Base-by-base conservation (phyloP, 2,113 vertebrate genomes). In the Chamaetylas fuelleborni region DNA sequence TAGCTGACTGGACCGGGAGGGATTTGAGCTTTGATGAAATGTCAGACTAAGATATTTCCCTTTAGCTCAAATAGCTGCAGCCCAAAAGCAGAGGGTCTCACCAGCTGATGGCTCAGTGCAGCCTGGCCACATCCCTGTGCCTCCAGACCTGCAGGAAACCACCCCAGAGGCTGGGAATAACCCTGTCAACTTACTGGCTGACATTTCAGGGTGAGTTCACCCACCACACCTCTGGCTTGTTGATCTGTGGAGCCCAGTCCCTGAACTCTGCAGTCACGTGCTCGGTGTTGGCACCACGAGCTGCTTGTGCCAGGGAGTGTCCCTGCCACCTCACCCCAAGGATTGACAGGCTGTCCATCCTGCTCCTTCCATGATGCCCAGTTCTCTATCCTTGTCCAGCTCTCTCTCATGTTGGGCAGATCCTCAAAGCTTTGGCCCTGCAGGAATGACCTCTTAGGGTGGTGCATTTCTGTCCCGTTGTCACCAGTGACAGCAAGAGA, bases 261-360 rank as follows among this genome's bases (percentile, higher is more conserved):
- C 19, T 12, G 18, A 84, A 40, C 50, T 50, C n/a, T 36, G 19
- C 1, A 5, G 66, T 28, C 45, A 28, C 1, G 0, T 51, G 64
- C 42, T 48, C 1, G 0, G 17, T 24, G 7, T 36, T 82, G 87
- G 85, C 53, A 36, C 48, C 12, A 1, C 0, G 1, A 79, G 24
- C 34, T 91, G 56, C 29, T 45, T 66, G 48, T 80, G 61, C 61
- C 51, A 34, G 38, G 43, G 34, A 36, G 20, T 24, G 42, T 54
- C 45, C 33, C 50, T 88, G 54, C 34, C 42, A 45, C 74, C 48
- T 82, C 2, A 0, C 12, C 28, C 13, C 0, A 0, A 64, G 61
- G 28, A 69, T 45, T 0, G 0, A 56, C 11, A 24, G 54, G 8
- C 14, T 77, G 65, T 86, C 48, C 31, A 22, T 42, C n/a, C 42